Conservation (phyloP, 2,797 vertebrate genomes). For the Alfaro cultratus region DNA sequence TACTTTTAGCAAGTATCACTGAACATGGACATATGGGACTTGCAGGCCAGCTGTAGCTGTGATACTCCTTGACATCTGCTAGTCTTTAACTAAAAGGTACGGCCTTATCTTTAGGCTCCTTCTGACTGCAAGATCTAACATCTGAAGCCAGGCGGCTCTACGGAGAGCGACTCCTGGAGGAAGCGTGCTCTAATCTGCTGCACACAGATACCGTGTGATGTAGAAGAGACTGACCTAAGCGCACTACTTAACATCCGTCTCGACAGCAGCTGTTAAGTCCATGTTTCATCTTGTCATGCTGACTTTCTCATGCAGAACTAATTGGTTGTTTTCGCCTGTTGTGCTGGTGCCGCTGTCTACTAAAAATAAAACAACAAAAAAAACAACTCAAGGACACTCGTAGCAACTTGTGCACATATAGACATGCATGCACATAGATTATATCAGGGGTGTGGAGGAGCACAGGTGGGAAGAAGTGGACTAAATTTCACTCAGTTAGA, state of each 20-base stretch:
- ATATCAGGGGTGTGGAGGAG: constrained; percentile 39
- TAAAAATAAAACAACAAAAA: neutral
- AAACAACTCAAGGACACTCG: constrained; percentile 66
- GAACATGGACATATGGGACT: constrained; percentile 9
- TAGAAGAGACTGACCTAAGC: constrained; percentile 50
- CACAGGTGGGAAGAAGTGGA: constrained; percentile 31
- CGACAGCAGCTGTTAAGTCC: constrained; percentile 63
- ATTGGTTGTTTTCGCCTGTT: constrained; percentile 72
- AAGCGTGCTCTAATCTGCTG: constrained; percentile 50
- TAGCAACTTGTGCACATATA: constrained; percentile 44
- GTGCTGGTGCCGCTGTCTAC: constrained; percentile 34
- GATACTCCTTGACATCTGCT: constrained; percentile 11
- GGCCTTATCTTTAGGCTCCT: constrained; percentile 31
- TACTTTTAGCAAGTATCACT: constrained; percentile 34
- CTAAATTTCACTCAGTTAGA: constrained; percentile 23
- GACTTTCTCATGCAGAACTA: constrained; percentile 62
- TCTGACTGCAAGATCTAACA: constrained; percentile 46
- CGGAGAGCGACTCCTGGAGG: constrained; percentile 33
- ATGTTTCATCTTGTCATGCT: constrained; percentile 62
- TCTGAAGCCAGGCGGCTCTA: constrained; percentile 26
- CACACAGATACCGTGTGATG: constrained; percentile 47
- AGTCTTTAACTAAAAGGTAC: constrained; percentile 19
- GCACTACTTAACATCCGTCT: constrained; percentile 47
- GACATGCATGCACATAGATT: constrained; percentile 20
- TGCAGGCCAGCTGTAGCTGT: constrained; percentile 10